A percentile compares a stretch with the other conserved stretches of the same genome.
phyloP scores from a whole-genome alignment of 2,113 vertebrate species.

The Centropristis striata region DNA sequence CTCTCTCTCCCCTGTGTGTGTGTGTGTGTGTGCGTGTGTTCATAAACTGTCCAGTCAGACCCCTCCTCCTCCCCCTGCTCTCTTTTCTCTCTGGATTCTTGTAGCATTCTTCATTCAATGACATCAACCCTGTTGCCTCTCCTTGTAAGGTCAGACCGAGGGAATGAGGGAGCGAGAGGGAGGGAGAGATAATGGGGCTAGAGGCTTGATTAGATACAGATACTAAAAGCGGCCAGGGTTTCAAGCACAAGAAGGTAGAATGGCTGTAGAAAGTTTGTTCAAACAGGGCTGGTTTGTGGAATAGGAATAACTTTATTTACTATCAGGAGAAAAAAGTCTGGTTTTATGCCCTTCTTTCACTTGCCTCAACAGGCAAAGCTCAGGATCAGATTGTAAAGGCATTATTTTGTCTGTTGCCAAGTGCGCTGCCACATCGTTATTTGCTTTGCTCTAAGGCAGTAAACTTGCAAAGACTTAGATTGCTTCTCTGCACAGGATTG shows the following conservation, averaged over 20 bases:
- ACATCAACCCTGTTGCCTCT: conserved; percentile 86
- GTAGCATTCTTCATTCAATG: conserved; percentile 87
- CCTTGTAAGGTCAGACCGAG: conserved; percentile 89
- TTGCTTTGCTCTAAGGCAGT: conserved; percentile 34
- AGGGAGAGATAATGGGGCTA: conserved; percentile 82
- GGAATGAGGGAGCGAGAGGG: conserved; percentile 74
- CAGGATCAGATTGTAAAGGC: conserved; percentile 38
- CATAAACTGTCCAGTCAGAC: conserved; percentile 67
- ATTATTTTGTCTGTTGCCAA: conserved; percentile 29
- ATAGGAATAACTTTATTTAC: conserved; percentile 19
- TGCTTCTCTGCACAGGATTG: conserved; percentile 2
- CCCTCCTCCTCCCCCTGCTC: conserved; percentile 50
- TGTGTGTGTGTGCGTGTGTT: conserved; percentile 65
- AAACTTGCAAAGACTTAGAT: not conserved
- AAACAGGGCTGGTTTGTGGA: not conserved
- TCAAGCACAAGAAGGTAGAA: conserved; percentile 46
- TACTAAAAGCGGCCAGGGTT: conserved; percentile 56
- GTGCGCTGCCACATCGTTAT: conserved; percentile 33
- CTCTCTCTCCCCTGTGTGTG: conserved; percentile 36
- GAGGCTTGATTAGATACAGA: conserved; percentile 84
- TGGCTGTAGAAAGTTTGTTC: conserved; percentile 37
- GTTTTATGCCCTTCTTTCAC: conserved; percentile 14
- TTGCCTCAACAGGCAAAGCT: conserved; percentile 42
- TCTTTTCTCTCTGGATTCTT: conserved; percentile 81
- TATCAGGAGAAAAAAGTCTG: not conserved